These are phyloP conservation scores for Pandion haliaetus DNA, from an alignment of 2,113 vertebrate species.

Conservation along the genomic window DNA sequence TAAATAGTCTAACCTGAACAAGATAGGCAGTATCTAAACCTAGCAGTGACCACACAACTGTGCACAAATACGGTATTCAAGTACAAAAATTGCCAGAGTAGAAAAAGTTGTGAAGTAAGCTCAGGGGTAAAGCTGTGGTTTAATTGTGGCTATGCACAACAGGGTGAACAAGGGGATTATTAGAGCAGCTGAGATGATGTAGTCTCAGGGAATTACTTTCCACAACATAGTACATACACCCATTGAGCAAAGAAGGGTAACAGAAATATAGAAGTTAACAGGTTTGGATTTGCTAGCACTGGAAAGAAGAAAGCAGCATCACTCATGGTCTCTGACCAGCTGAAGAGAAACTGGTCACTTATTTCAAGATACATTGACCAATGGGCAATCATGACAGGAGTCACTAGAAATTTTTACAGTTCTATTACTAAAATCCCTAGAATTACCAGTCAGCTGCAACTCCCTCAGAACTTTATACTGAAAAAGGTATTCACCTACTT, in stretches of 20 bases:
- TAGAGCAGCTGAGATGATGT: background rate
- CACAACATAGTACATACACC: too few species aligned
- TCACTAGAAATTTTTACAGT: background rate
- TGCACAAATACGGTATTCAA: background rate
- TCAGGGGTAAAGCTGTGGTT: background rate
- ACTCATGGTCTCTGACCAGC: background rate
- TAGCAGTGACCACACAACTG: background rate
- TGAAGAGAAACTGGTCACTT: background rate
- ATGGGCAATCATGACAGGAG: background rate
- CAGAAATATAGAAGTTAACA: background rate
- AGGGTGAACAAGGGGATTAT: background rate
- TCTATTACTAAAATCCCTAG: background rate
- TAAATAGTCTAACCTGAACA: background rate
- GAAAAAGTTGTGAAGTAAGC: background rate
- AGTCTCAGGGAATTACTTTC: background rate
- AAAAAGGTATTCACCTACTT: background rate
- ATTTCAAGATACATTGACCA: background rate
- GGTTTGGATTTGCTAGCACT: background rate
- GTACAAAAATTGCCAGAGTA: background rate
- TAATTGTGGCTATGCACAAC: background rate
- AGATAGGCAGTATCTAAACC: background rate
- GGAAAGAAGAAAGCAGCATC: background rate
- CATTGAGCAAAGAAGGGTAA: background rate
- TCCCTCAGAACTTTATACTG: background rate
- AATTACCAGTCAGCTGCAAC: background rate